Percentiles rank a stretch among this genome's conserved stretches.
Conservation (phyloP, 2,888 invertebrate species). For the Volucella zonaria region DNA sequence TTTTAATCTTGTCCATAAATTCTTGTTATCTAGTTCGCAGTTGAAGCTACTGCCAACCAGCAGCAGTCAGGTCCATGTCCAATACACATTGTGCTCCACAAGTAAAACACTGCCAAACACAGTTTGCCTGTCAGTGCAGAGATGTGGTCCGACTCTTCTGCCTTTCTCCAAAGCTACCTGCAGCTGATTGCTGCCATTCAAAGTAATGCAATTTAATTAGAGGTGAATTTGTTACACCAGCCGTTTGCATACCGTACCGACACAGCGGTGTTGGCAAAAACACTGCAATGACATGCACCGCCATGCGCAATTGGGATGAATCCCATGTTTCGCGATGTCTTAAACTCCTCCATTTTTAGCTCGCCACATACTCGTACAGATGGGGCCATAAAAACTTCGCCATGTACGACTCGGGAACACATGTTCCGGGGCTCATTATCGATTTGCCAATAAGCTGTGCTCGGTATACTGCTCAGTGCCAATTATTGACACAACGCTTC, state of each 20-base stretch:
- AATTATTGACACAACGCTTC: slow-evolving; percentile 71
- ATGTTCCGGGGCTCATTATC: slow-evolving; percentile 72
- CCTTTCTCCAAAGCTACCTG: not conserved
- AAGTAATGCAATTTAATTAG: slow-evolving; percentile 74
- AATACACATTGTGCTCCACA: slow-evolving; percentile 61
- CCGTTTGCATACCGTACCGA: slow-evolving; percentile 72
- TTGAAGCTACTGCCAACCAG: slow-evolving; percentile 43
- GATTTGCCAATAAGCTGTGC: slow-evolving; percentile 62
- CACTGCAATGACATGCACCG: slow-evolving; percentile 60
- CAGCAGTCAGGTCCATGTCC: slow-evolving; percentile 38
- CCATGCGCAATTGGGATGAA: slow-evolving; percentile 69
- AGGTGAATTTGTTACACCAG: slow-evolving; percentile 69
- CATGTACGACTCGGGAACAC: slow-evolving; percentile 37
- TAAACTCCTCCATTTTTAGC: slow-evolving; percentile 43
- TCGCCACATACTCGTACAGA: slow-evolving; percentile 3
- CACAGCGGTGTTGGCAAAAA: slow-evolving; percentile 29
- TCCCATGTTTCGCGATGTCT: slow-evolving; percentile 54
- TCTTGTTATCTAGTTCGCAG: slow-evolving; percentile 65
- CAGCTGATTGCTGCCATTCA: slow-evolving; percentile 68
- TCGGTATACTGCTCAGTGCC: slow-evolving; percentile 50
- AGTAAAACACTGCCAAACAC: slow-evolving; percentile 57
- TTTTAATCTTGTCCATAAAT: slow-evolving; percentile 71
- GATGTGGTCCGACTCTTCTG: slow-evolving; percentile 1
- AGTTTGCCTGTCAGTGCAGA: slow-evolving; percentile 35
- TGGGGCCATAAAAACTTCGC: slow-evolving; percentile 53